A percentile compares a stretch with the other conserved stretches of the same genome.
These are phyloP conservation scores for Paramuricea clavata DNA, from an alignment of 92 coral and sea anemone genomes.

Conservation along the genomic window DNA sequence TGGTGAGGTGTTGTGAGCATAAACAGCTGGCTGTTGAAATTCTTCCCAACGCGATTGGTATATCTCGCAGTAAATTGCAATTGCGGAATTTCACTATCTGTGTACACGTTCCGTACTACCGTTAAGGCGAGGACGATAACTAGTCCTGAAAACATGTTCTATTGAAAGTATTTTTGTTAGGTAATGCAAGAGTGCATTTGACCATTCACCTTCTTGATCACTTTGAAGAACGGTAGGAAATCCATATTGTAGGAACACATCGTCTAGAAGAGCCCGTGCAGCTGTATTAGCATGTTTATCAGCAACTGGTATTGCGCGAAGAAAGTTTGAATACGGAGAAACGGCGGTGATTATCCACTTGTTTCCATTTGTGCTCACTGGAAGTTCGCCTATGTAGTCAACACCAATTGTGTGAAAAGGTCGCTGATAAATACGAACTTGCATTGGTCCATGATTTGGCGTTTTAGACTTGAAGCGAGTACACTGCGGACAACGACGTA, in stretches of 20 bases:
- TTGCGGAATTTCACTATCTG: conserved; percentile 65
- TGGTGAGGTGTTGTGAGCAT: conserved; percentile 57
- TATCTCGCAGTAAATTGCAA: conserved; percentile 65
- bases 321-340: conserved; percentile 33
- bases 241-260: conserved; percentile 37
- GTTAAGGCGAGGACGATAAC: conserved; percentile 61
- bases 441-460: conserved; percentile 63
- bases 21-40: conserved; percentile 65
- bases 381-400: conserved; percentile 57
- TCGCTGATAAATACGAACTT: conserved; percentile 57
- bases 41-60: conserved; percentile 69
- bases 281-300: conserved; percentile 68
- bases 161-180: conserved; percentile 57
- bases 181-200: conserved; percentile 60
- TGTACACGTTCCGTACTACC: conserved; percentile 71
- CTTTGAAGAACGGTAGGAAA: conserved; percentile 59
- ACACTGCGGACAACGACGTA: conserved; percentile 61
- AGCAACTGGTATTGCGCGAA: conserved; percentile 61
- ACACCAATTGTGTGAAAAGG: conserved; percentile 70
- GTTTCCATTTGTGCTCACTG: conserved; percentile 48
- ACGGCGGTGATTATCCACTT: conserved; percentile 66
- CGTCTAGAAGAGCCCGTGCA: conserved; percentile 51
- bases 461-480: conserved; percentile 28
- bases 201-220: conserved; percentile 73
- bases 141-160: conserved; percentile 64